Base-by-base conservation (phyloP, 2,797 vertebrate species). In the Cyclura pinguis region DNA sequence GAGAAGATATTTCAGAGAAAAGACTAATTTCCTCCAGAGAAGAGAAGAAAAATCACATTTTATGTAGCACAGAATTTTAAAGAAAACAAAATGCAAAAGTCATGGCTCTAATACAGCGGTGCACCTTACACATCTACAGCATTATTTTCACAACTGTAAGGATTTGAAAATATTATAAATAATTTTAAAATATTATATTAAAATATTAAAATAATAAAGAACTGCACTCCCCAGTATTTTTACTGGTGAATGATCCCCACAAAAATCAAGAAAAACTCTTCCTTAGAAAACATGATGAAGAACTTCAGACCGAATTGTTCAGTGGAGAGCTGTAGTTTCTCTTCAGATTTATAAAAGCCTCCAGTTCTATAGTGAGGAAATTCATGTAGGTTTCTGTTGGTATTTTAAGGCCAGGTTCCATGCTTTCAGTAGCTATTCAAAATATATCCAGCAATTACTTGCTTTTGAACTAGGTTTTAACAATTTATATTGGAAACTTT, bases 291-390 rank as follows among this genome's bases (percentile, higher is more conserved):
- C 29, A 52, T 77, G 14, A 77, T 67, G 29, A 89, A 84, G 50
- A 81, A 32, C 77, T 35, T 4, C 13, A 62, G 22, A 22, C 32
- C 77, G 13, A 77, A 4, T 47, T 69, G 50, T 73, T 57, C 10
- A 22, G 16, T 59, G 52, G 67, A 42, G 7, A 50, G 24, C 13
- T 38, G 20, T 20, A 57, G 50, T 59, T 88, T 88, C 32, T 72
- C 50, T 82, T 81, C n/a, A 88, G 16, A 14, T 29, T 20, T 85
- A n/a, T 78, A 84, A 38, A 29, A n/a, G 69, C 22, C 9, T 78
- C 22, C 22, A 85, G 22, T 74, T 76, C 84, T 92, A 13, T 27
- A 52, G 87, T 90, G 50, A 62, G 91, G 55, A 86, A 87, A 92
- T 77, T 24, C 57, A 81, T 87, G 86, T 83, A 91, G 35, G 35